Percentiles rank a stretch among this genome's conserved stretches.
phyloP scores from a whole-genome alignment of 2,888 invertebrate species.

The Anthoptus insignis region DNA sequence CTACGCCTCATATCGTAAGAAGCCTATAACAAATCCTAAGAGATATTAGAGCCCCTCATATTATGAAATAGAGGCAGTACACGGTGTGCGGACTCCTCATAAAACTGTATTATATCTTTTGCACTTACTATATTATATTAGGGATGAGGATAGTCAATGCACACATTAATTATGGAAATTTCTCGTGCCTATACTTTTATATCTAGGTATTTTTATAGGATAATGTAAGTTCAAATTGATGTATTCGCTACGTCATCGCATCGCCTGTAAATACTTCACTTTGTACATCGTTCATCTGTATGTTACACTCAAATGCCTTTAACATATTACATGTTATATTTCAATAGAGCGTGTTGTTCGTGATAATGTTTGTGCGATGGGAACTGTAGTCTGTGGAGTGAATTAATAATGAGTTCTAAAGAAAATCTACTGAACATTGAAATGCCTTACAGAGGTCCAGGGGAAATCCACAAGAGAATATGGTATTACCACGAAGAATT shows the following conservation, averaged over 20 bases:
- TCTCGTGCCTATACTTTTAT: conserved; percentile 84
- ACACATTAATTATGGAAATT: conserved; percentile 76
- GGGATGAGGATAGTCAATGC: conserved; percentile 65
- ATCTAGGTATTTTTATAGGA: conserved; percentile 73
- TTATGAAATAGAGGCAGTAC: not conserved
- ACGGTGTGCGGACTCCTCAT: conserved; percentile 18
- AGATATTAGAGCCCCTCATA: too few species aligned
- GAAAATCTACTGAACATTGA: too few species aligned
- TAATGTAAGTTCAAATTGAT: conserved; percentile 55
- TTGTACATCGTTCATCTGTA: conserved; percentile 49
- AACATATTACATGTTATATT: conserved; percentile 24
- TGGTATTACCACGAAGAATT: too few species aligned
- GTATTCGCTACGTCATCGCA: conserved; percentile 55
- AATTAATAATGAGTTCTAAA: too few species aligned
- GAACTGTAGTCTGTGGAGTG: not conserved
- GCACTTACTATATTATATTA: too few species aligned
- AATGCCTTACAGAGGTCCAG: too few species aligned
- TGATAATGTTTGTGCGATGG: conserved; percentile 36
- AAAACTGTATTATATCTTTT: conserved; percentile 40
- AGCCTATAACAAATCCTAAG: too few species aligned
- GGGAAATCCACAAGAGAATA: too few species aligned
- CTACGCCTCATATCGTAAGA: too few species aligned
- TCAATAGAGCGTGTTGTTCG: conserved; percentile 24
- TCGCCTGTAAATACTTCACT: conserved; percentile 62
- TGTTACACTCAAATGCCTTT: conserved; percentile 26